These are phyloP conservation scores for Drosophila sordidapex DNA, from an alignment of 2,888 invertebrate genomes.

Conservation along the genomic window DNA sequence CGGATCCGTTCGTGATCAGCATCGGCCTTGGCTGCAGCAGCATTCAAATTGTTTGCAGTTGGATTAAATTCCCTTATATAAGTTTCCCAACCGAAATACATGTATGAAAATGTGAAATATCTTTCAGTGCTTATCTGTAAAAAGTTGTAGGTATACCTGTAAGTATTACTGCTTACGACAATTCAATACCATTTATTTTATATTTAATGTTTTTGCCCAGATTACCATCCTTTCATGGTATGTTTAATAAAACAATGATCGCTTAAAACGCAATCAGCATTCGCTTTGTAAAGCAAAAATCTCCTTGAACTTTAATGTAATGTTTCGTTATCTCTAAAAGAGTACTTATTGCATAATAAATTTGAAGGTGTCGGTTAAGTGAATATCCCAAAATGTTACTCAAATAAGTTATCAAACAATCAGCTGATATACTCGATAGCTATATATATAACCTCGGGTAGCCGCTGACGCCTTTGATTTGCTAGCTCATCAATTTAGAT, in stretches of 20 bases:
- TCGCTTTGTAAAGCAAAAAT: no score
- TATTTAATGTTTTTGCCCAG: no score
- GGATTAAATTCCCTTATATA: conserved; percentile 16
- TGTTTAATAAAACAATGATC: no score
- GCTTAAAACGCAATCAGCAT: no score
- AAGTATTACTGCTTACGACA: not conserved
- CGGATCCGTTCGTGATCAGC: conserved; percentile 55
- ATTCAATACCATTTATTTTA: not conserved
- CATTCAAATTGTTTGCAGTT: conserved; percentile 13
- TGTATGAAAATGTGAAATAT: not conserved
- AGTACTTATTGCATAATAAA: not conserved
- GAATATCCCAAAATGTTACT: not conserved
- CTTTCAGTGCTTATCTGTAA: not conserved
- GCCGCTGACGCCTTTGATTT: not conserved
- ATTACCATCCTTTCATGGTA: no score
- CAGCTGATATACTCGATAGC: not conserved
- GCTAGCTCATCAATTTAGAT: not conserved
- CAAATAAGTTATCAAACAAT: not conserved
- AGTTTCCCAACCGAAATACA: not conserved
- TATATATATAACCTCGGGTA: not conserved
- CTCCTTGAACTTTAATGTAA: no score
- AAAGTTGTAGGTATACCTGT: not conserved
- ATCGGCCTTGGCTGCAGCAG: conserved; percentile 16
- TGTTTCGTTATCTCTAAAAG: not conserved
- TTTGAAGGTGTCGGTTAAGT: not conserved